These are phyloP conservation scores for Atherinosoma microstoma DNA, from an alignment of 2,797 vertebrate genomes.

Conservation along the genomic window DNA sequence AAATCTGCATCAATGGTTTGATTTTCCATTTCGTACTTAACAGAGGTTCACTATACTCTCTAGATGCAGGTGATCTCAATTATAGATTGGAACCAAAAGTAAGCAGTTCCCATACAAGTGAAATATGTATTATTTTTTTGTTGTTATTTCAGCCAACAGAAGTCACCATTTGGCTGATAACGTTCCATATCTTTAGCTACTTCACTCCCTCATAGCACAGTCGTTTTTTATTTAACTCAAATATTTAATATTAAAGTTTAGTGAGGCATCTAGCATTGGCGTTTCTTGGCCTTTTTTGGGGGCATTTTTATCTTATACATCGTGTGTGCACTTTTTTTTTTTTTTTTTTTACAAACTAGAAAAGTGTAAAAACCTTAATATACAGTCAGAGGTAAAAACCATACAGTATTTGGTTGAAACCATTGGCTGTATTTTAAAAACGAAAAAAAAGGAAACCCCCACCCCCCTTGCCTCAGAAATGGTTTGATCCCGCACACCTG, in stretches of 20 bases:
- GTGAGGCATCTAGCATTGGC: too few relatives aligned
- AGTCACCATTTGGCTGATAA: background rate
- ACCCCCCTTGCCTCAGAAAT: too few relatives aligned
- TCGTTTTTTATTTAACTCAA: background rate
- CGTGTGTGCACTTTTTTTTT: too few relatives aligned
- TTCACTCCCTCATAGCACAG: background rate
- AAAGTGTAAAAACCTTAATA: too few relatives aligned
- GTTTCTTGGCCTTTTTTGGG: too few relatives aligned
- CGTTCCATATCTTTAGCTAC: background rate
- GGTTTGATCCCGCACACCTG: too few relatives aligned
- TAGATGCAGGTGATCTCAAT: constrained; percentile 28
- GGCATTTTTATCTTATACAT: too few relatives aligned
- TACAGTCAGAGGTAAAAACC: too few relatives aligned
- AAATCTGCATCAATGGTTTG: constrained; percentile 19
- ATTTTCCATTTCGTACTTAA: constrained; percentile 27
- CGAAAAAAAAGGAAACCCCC: too few relatives aligned
- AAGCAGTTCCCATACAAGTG: background rate
- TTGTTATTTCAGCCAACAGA: background rate
- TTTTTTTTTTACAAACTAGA: too few relatives aligned
- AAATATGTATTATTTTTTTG: background rate
- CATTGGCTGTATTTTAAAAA: too few relatives aligned
- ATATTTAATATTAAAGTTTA: background rate
- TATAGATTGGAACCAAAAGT: constrained; percentile 25
- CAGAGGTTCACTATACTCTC: constrained; percentile 19
- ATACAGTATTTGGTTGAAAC: too few relatives aligned